These are phyloP conservation scores for Stomatorhinus walkeri DNA, from an alignment of 2,797 vertebrate genomes.

Conservation along the genomic window DNA sequence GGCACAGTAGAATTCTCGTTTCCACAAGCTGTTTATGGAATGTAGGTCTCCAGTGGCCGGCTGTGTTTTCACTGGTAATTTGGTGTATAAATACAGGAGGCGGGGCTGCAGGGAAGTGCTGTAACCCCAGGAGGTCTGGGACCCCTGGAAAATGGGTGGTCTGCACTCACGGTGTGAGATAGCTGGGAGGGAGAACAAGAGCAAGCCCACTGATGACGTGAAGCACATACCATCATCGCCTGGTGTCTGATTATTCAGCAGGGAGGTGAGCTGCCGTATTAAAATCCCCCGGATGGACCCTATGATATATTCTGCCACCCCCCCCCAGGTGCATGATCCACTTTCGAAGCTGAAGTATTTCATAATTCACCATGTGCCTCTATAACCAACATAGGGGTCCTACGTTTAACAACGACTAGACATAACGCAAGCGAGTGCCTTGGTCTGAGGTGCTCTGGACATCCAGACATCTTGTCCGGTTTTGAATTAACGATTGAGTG, in stretches of 20 bases:
- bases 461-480: background rate
- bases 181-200: background rate
- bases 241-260: background rate
- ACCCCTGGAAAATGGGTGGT: conserved; percentile 21
- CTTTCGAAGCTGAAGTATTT: background rate
- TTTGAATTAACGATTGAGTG: background rate
- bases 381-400: background rate
- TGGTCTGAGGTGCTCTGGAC: background rate
- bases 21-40: conserved; percentile 23
- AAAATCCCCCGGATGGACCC: background rate
- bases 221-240: background rate
- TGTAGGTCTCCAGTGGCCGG: conserved; percentile 11
- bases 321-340: background rate
- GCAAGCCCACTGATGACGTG: background rate
- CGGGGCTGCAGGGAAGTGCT: conserved; percentile 1
- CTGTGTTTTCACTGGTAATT: conserved; percentile 25
- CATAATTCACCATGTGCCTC: background rate
- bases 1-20: conserved; percentile 19
- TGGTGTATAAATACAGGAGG: conserved; percentile 19
- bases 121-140: conserved; percentile 10
- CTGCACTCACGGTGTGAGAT: conserved; percentile 12
- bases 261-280: background rate
- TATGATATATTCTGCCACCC: background rate
- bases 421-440: background rate
- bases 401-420: background rate